Base-by-base conservation (phyloP, 1,140 invertebrate genomes). In the Apis dorsata region DNA sequence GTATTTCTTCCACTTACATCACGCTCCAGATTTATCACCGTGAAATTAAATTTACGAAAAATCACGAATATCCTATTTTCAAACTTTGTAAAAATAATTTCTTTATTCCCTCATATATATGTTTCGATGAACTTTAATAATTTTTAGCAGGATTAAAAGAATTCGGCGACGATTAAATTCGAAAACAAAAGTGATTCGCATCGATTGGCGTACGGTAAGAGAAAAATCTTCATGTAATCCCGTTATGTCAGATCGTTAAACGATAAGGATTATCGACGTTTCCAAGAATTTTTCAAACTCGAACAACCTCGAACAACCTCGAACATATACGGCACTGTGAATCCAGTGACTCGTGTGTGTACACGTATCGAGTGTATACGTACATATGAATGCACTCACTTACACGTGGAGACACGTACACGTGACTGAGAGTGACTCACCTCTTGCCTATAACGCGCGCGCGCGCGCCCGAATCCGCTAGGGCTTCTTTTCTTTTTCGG, bases 351-450 rank as follows among this genome's bases (percentile, higher is more conserved):
- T 1, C 44, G 49, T 75, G 68, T 69, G 79, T 74, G 71, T 34
- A 34, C 78, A 73, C 34, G 34, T 44, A 34, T 51, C 68, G 51
- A 74, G n/a, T 21, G 19, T 49, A 44, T 44, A 24, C 17, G 55
- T 28, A 69, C 19, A n/a, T 7, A 28, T 63, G n/a, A 66, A 57
- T 81, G 81, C 79, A 85, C 17, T 65, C 60, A 77, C 82, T 71
- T 73, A 82, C 79, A 79, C 79, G 69, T 75, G 76, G 63, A 85
- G 60, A 51, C 72, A 79, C 65, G 51, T 81, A 86, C 83, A 79
- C 76, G 86, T 80, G 81, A 78, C 70, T 49, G 84, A 65, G 51
- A 83, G 76, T 87, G 86, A 88, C 79, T 87, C 87, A 87, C 84
- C 87, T 68, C 77, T 81, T 76, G 71, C 62, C 44, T 44, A 60